Conservation (phyloP, 1,140 invertebrate genomes). For the Polypedilum pembai region DNA sequence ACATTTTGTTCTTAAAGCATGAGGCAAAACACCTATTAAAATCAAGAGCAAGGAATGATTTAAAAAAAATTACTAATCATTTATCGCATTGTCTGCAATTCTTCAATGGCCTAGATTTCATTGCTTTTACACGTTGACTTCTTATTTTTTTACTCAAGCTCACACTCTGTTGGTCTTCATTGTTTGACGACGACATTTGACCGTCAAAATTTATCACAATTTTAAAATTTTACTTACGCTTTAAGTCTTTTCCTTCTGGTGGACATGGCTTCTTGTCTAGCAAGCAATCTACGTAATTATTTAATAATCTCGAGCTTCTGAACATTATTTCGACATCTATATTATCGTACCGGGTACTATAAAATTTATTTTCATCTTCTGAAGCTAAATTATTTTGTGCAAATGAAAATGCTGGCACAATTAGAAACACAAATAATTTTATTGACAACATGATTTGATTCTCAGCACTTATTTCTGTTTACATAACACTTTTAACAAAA, state of each 20-base stretch:
- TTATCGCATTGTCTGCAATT: too few species aligned
- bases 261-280: slow-evolving; percentile 48
- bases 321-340: slow-evolving; percentile 50
- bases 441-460: neutral
- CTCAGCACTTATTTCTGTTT: neutral
- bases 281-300: slow-evolving; percentile 52
- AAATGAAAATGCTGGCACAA: neutral
- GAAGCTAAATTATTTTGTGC: neutral
- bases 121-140: too few species aligned
- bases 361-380: neutral
- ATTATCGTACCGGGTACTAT: slow-evolving; percentile 46
- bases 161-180: too few species aligned
- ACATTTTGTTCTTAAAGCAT: slow-evolving; percentile 55
- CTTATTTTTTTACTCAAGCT: too few species aligned
- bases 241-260: slow-evolving; percentile 50
- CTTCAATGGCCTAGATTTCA: too few species aligned
- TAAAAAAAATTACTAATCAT: too few species aligned
- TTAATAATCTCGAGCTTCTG: slow-evolving; percentile 49
- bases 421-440: neutral
- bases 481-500: neutral
- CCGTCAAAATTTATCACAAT: too few species aligned
- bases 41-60: neutral
- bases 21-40: slow-evolving; percentile 52
- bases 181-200: too few species aligned
- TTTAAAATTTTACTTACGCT: slow-evolving; percentile 45